Percentiles rank a stretch among this genome's conserved stretches.
Conservation (phyloP, 2,797 vertebrate genomes). For the Sebastes kiyomatsui region DNA sequence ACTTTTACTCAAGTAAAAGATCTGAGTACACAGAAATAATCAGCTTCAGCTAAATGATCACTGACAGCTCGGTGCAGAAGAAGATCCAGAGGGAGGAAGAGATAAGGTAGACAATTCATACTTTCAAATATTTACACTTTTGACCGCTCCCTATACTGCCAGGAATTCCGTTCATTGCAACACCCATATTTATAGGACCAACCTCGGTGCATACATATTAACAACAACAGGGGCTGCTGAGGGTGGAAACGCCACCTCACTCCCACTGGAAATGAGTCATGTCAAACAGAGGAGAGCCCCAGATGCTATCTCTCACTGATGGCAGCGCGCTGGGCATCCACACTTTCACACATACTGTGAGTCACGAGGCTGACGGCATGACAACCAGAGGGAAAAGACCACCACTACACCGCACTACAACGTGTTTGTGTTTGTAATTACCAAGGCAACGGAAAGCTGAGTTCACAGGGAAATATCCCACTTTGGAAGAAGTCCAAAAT, state of each 20-base stretch:
- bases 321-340: conserved; percentile 29
- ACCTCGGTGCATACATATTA: not conserved
- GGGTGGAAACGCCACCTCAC: conserved; percentile 31
- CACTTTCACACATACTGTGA: conserved; percentile 54
- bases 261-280: conserved; percentile 61
- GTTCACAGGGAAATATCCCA: not conserved
- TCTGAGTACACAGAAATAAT: too few relatives aligned
- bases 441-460: conserved; percentile 59
- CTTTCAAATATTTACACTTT: conserved; percentile 40
- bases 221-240: conserved; percentile 8
- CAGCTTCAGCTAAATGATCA: too few relatives aligned
- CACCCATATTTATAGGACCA: conserved; percentile 15
- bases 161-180: conserved; percentile 38
- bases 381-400: conserved; percentile 31
- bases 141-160: conserved; percentile 7
- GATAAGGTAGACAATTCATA: conserved; percentile 3
- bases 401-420: not conserved
- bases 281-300: conserved; percentile 66
- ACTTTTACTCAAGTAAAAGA: too few relatives aligned
- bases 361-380: conserved; percentile 51
- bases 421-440: conserved; percentile 62
- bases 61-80: not conserved
- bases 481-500: not conserved
- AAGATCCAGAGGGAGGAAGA: not conserved
- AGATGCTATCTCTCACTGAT: conserved; percentile 54